Base-by-base conservation (phyloP, 2,888 invertebrate genomes). In the Chironomus tentans region DNA sequence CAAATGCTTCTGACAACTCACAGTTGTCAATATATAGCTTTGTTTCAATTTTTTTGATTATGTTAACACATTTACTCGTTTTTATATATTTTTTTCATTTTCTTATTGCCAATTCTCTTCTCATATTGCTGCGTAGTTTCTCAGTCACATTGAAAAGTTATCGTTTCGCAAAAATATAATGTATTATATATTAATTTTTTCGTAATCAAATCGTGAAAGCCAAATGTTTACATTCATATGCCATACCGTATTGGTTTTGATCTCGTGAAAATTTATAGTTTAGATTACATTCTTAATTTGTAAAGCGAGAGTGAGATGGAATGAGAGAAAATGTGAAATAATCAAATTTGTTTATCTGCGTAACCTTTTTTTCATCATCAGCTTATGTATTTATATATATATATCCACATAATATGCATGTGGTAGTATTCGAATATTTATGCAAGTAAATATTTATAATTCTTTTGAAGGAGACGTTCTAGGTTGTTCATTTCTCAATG, bases 121-220 rank as follows among this genome's bases (percentile, higher is more conserved):
- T 61, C 70, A 13, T 28, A 10, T 15, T 18, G 72, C 72, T 61
- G 72, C 72, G 72, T 73, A 73, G 46, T 73, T 73, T 73, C 72
- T 62, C 72, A 62, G 72, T 73, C 72, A 73, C 72, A 73, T 73
- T 73, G 72, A 73, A 73, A 38, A 62, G 62, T 73, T 73, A 73
- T 73, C 72, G 46, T 61, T 38, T n/a, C 47, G 48, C 15, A 28
- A 48, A 48, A 50, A 48, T 24, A 69, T 21, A 71, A 71, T 15
- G 22, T 65, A 22, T 13, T 38, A 46, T 38, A 68, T 24, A 65
- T 24, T 38, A 73, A 73, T 73, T 73, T 73, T 62, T 38, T 38
- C 38, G 72, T 46, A 73, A 73, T 46, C 62, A 38, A 38, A 38
- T 38, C 38, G 10, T 38, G 38, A 38, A 10, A 38, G 38, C 1